Evolutionary conservation across 1,140 invertebrate species (phyloP), one percentile per base, ranked within the genome.

Genomic region (Thaumatotibia leucotreta): DNA sequence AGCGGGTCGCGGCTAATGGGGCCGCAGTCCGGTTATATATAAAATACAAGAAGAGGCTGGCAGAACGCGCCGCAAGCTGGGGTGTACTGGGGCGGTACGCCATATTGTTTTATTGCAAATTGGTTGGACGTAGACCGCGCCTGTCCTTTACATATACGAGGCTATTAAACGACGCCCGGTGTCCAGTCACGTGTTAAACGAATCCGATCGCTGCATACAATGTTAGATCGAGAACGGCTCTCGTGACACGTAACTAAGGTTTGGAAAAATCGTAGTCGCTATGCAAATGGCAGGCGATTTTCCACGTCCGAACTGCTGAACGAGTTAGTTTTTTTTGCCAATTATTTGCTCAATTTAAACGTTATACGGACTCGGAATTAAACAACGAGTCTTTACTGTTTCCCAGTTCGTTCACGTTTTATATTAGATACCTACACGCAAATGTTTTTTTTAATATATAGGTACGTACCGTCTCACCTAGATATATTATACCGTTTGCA

Each of bases 101-200:
- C 79, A 86, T 88, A 89, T 90, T 90, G 86, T 90, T 89, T 90
- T 90, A 90, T 89, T 89, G 88, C 88, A 90, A 90, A 90, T 90
- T 90, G 88, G 86, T 86, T 84, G 82, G 83, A 83, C 80, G 84
- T 82, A 83, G 73, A 77, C 80, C 84, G 80, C 81, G 82, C 79
- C 82, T 86, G 85, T 87, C 85, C 82, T 87, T 87, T 88, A 87
- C 86, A 89, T 88, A 90, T 86, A 89, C 84, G 82, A 83, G 76
- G 83, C 86, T 82, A 91, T 91, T 91, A 91, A 88, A 89, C 82
- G 80, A 84, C 82, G 75, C 65, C 76, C 79, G 68, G 83, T 86
- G 77, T 75, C 81, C 86, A 84, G 84, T 88, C 86, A 87, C 82
- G 84, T 89, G 85, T 84, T 84, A 90, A 90, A 89, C 88, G 86